A percentile compares a stretch with the other conserved stretches of the same genome.
Conservation (phyloP, 2,113 vertebrate species). For the Mola mola region DNA sequence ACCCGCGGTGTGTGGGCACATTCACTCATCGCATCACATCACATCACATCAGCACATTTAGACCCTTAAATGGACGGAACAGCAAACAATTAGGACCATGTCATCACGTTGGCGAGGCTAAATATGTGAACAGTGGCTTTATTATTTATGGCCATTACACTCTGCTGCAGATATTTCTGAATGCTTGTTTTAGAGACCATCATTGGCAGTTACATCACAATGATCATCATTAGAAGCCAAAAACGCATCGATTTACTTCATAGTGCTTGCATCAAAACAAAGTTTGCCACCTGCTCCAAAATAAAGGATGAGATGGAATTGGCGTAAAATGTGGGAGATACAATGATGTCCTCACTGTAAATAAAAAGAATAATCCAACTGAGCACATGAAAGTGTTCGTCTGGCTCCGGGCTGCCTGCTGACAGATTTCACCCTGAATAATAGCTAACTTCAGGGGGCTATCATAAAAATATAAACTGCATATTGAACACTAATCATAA, state of each 20-base stretch:
- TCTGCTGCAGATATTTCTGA: neutral
- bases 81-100: too few species aligned
- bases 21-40: too few species aligned
- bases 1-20: neutral
- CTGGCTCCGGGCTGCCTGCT: neutral
- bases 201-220: neutral
- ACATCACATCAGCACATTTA: neutral
- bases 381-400: constrained; percentile 1
- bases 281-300: neutral
- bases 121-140: neutral
- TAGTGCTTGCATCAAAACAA: neutral
- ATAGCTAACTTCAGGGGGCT: neutral
- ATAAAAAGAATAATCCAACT: neutral
- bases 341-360: neutral
- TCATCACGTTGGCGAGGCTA: neutral
- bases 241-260: neutral
- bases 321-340: neutral
- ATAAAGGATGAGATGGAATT: neutral
- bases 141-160: neutral
- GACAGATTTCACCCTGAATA: constrained; percentile 1
- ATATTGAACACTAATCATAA: neutral
- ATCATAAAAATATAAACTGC: neutral
- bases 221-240: neutral
- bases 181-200: neutral
- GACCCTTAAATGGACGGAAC: neutral